Base-by-base conservation (phyloP, 2,888 invertebrate genomes). In the Dicranocentrus wangi region DNA sequence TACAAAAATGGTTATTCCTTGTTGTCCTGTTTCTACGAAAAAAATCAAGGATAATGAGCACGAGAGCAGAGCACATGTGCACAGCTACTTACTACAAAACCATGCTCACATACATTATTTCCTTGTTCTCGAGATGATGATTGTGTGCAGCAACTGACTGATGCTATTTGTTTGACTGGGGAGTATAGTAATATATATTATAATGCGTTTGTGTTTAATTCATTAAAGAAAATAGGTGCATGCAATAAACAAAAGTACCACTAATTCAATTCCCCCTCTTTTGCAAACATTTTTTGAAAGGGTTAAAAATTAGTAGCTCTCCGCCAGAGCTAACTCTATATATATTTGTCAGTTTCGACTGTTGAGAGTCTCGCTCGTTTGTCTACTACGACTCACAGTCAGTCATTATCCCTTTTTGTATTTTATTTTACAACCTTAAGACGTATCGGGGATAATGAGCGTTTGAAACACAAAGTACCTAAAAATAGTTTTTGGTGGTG, bases 1-100 rank as follows among this genome's bases (percentile, higher is more conserved):
- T n/a, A n/a, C n/a, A 60, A n/a, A 28, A n/a, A 32, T 60, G 60
- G 23, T 10, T 19, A 47, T 47, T 25, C 27, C 47, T 58, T 28
- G 66, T 28, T 79, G 79, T 28, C 66, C 72, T 79, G 79, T 51
- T 79, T 70, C 55, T 72, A 21, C 19, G 25, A 60, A 65, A 70
- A 71, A 71, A 76, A 81, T 76, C 76, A 81, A 81, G 81, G 81
- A 81, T 81, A 81, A 81, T 81, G 66, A 71, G 71, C 27, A 65
- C 55, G 51, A 76, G 51, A 69, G 70, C 65, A 53, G 55, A 68
- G 39, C 60, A 53, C 53, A 51, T 76, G 66, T 32, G n/a, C 21
- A 3, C n/a, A n/a, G n/a, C n/a, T n/a, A n/a, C n/a, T n/a, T n/a
- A n/a, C n/a, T n/a, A n/a, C n/a, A n/a, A n/a, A n/a, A n/a, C n/a